Evolutionary conservation across 35 echinoderm and acorn worm genomes (phyloP), one percentile per base, ranked within the genome.

Genomic region (Hemicentrotus pulcherrimus): DNA sequence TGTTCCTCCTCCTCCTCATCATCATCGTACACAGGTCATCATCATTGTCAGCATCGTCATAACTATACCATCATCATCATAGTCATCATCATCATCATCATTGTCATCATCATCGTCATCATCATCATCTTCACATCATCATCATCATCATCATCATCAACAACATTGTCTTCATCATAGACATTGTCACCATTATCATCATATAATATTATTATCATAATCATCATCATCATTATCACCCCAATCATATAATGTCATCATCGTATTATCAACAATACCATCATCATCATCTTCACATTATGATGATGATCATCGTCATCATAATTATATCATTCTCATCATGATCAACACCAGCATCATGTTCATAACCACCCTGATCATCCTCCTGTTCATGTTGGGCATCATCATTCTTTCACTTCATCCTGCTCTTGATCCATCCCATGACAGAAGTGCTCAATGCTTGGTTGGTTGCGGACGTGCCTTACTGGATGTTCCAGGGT

Each of bases 391-490:
- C 30, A 48, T 31, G 30, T 48, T 22, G 2, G 91, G 14, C 46
- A 14, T 93, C 30, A 4, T 93, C 30, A 93, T 58, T 41, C 12
- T 58, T 48, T 93, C 46, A 93, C 91, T 31, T 93, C 91, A 93
- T 93, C 45, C 91, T 47, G 48, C 88, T 93, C 48, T 31, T 90
- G 35, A 0, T 93, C 91, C 91, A 31, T 46, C 48, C 91, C 91
- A 47, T 93, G 91, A 93, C 91, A 93, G 91, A 93, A 93, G 48
- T 93, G 91, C 41, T 93, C 91, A 58, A 58, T 24, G 47, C 45
- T 93, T 47, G 16, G 46, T 46, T 93, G 91, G 91, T 50, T 93
- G 30, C 45, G 30, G 91, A 47, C 15, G 32, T 48, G 46, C 32
- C 24, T 93, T 93, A 31, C 48, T 93, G 91, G 91, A 93, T 93